phyloP scores from a whole-genome alignment of 2,797 vertebrate genomes.

The Coregonus sp. region DNA sequence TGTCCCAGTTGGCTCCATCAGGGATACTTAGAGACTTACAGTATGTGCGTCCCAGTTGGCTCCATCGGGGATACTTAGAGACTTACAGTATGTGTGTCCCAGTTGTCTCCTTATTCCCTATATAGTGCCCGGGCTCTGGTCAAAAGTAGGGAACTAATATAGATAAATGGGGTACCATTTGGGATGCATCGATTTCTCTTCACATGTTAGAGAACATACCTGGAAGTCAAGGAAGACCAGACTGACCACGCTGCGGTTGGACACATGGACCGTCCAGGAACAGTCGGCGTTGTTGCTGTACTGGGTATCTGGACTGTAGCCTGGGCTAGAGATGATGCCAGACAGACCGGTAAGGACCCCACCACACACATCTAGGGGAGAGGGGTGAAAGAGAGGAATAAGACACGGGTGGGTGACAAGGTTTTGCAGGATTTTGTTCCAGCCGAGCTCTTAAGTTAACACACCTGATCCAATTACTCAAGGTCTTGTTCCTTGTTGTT shows the following conservation, averaged over 20 bases:
- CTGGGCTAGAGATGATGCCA: constrained; percentile 89
- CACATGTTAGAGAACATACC: not conserved
- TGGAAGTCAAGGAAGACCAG: constrained; percentile 89
- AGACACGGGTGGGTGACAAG: not conserved
- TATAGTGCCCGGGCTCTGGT: not conserved
- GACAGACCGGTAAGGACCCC: constrained; percentile 91
- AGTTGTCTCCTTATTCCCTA: not conserved
- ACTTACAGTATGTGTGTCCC: not conserved
- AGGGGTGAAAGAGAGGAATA: not conserved
- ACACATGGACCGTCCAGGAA: constrained; percentile 86
- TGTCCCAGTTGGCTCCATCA: no score
- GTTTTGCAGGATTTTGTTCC: not conserved
- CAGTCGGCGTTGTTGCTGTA: constrained; percentile 94
- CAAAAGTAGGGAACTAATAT: not conserved
- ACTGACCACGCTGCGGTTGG: constrained; percentile 76
- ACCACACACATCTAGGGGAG: constrained; percentile 85
- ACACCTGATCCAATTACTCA: not conserved
- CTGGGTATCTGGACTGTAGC: constrained; percentile 83
- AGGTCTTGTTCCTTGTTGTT: not conserved
- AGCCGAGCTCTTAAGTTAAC: not conserved
- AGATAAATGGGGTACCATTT: no score
- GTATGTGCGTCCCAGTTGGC: no score
- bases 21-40: no score
- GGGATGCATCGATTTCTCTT: not conserved
- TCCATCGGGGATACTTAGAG: not conserved